Percentiles rank a stretch among this genome's conserved stretches.
phyloP scores from a whole-genome alignment of 2,888 invertebrate species.

The Iselma pallidipennis region DNA sequence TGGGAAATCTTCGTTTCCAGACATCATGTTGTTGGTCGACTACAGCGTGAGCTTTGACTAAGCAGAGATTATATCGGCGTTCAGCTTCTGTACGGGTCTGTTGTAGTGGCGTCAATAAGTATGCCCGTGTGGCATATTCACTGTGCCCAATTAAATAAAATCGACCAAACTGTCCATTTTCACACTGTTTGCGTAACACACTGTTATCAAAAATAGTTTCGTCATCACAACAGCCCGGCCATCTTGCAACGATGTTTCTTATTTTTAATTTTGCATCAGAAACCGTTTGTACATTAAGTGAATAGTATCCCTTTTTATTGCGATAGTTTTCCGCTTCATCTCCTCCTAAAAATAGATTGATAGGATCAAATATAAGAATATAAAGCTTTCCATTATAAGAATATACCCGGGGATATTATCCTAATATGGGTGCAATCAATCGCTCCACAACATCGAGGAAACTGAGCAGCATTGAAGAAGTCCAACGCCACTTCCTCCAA shows the following conservation, averaged over 20 bases:
- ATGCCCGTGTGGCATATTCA: conserved; percentile 8
- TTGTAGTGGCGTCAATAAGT: conserved; percentile 13
- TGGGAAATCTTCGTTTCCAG: conserved; percentile 31
- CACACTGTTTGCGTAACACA: conserved; percentile 15
- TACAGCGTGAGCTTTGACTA: conserved; percentile 12
- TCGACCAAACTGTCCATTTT: conserved; percentile 5
- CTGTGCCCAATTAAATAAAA: conserved; percentile 12
- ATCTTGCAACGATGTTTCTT: neutral
- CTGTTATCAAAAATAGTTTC: conserved; percentile 28
- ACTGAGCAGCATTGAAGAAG: no score
- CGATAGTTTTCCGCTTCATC: neutral
- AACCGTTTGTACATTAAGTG: conserved; percentile 3
- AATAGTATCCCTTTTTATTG: neutral
- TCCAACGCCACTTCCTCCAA: no score
- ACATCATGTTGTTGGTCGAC: conserved; percentile 32
- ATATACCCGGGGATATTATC: neutral
- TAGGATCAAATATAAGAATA: neutral
- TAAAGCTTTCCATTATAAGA: no score
- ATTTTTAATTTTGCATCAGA: neutral
- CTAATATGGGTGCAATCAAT: neutral
- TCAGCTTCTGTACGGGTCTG: conserved; percentile 6
- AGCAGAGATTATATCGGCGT: conserved; percentile 14
- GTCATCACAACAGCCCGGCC: conserved; percentile 3
- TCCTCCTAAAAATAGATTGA: neutral
- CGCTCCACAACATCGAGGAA: no score